Evolutionary conservation across 2,888 invertebrate genomes (phyloP), one percentile per base, ranked within the genome.

Genomic region (Silvanus unidentatus): DNA sequence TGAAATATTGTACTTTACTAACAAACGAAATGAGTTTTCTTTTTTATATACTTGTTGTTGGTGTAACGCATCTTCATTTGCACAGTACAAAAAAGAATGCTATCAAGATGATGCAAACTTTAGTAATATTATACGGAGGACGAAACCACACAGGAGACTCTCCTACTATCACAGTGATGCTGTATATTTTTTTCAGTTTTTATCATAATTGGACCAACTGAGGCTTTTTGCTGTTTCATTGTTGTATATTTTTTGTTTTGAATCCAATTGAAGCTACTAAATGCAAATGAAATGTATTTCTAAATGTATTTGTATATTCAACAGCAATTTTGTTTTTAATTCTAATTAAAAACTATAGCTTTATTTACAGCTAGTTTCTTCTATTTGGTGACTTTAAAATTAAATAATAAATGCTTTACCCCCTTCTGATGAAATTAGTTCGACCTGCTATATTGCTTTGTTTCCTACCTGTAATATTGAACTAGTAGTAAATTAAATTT

Each of bases 1-100:
- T 43, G 50, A 52, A 49, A 54, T 52, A 54, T 54, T 54, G 49
- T 52, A 48, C 54, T 54, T 52, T 45, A 44, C 50, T 52, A n/a
- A 52, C 50, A 50, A 54, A 52, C 52, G 52, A 54, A 54, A 54
- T 45, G 52, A 52, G 49, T 44, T 52, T 49, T 52, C 49, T 45
- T 43, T 37, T 52, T 42, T 29, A 28, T 41, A 40, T 44, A 49
- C 42, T 42, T 34, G 36, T 40, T 42, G 30, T 28, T 42, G 28
- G 45, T 44, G 49, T 43, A 43, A 47, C 44, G 47, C 44, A 48
- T 50, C 45, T 52, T 47, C 51, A 46, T 45, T 47, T 52, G 45
- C 45, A 47, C 47, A 47, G 39, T 36, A 44, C 22, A 3, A 22
- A 8, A 22, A 22, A 8, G 28, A 35, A 35, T 35, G 35, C 13